Conservation (phyloP, 2,113 vertebrate genomes). For the Cryptomyrus ogoouensis region DNA sequence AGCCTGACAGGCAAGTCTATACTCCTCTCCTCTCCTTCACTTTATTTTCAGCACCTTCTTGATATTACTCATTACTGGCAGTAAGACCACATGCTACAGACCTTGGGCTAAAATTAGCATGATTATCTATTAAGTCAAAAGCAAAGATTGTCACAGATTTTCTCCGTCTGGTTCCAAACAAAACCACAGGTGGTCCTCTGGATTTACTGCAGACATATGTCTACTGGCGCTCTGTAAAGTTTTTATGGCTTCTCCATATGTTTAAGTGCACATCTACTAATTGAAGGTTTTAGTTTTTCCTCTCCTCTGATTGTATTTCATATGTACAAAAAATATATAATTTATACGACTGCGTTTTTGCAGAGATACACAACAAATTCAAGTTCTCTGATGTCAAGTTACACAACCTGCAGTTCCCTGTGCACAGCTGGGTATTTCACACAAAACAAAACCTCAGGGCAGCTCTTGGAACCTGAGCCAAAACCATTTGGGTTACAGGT, state of each 20-base stretch:
- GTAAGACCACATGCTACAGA: background rate
- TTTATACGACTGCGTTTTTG: background rate
- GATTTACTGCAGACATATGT: background rate
- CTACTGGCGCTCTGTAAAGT: background rate
- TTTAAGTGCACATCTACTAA: background rate
- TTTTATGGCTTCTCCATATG: background rate
- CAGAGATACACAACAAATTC: background rate
- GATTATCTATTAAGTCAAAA: background rate
- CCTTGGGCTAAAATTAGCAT: background rate
- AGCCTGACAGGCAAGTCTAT: background rate
- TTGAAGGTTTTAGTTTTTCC: background rate
- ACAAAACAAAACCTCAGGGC: background rate
- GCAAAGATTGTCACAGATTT: background rate
- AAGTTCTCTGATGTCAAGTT: background rate
- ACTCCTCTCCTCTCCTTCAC: background rate
- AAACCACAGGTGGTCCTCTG: conserved; percentile 9
- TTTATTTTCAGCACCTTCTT: background rate
- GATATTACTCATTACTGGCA: background rate
- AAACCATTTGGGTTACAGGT: background rate
- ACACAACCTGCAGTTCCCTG: background rate
- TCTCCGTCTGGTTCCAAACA: background rate
- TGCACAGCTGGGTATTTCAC: background rate
- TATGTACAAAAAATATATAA: background rate
- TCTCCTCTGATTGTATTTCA: background rate
- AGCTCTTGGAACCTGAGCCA: background rate